Conservation (phyloP, 2,113 vertebrate species). For the Tamias sibiricus region DNA sequence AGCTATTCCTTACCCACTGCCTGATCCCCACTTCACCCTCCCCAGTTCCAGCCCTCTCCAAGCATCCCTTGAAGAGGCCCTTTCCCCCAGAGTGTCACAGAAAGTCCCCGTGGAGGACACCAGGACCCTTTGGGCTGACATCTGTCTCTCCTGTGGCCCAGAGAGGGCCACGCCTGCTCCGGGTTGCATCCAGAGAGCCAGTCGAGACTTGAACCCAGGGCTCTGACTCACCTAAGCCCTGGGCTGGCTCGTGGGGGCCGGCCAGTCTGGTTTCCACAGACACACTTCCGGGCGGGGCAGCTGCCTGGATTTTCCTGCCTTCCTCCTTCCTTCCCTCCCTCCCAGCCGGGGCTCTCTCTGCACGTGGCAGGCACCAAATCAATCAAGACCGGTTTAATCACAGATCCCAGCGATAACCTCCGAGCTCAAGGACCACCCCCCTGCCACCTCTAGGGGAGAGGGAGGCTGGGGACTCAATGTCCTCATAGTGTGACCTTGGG, state of each 20-base stretch:
- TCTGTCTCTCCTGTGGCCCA: not conserved
- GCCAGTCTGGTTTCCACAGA: conserved; percentile 16
- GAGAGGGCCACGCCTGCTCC: not conserved
- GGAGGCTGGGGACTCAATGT: not conserved
- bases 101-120: not conserved
- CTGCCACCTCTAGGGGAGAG: not conserved
- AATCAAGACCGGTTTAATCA: not conserved
- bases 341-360: not conserved
- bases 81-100: not conserved
- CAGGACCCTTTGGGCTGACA: not conserved
- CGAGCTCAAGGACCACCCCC: not conserved
- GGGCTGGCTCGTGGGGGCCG: not conserved
- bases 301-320: not conserved
- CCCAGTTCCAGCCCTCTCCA: not conserved
- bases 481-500: conserved; percentile 46
- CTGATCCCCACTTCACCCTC: not conserved
- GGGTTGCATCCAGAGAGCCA: not conserved
- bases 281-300: not conserved
- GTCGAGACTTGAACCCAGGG: conserved; percentile 61
- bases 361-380: not conserved
- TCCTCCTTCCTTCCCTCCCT: not conserved
- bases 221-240: conserved; percentile 45
- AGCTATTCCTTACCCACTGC: not conserved
- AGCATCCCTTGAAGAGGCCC: not conserved
- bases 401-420: not conserved